Percentiles rank a stretch among this genome's conserved stretches.
Conservation (phyloP, 2,888 invertebrate species). For the Drosophila tripunctata region DNA sequence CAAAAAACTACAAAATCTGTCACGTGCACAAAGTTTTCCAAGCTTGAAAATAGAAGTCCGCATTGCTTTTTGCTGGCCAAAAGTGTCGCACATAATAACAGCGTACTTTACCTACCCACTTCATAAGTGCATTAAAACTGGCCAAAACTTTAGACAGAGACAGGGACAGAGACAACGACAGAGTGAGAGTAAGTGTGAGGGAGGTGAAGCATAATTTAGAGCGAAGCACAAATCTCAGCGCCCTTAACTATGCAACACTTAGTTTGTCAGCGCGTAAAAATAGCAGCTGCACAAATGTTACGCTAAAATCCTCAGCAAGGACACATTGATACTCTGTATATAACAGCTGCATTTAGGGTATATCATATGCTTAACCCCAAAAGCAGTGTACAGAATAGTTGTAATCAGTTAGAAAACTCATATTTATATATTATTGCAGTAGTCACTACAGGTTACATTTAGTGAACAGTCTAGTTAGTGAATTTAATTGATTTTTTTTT, state of each 20-base stretch:
- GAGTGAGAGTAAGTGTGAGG: not conserved
- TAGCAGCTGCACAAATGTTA: slow-evolving; percentile 42
- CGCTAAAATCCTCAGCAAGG: slow-evolving; percentile 37
- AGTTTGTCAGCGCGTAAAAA: slow-evolving; percentile 56
- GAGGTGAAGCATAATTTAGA: slow-evolving; percentile 38
- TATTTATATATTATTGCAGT: too few species aligned
- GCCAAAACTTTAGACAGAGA: slow-evolving; percentile 49
- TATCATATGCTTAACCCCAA: not conserved
- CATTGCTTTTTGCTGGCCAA: slow-evolving; percentile 6
- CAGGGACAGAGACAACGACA: not conserved
- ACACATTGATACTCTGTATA: slow-evolving; percentile 26
- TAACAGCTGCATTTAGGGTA: not conserved
- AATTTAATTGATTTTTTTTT: too few species aligned
- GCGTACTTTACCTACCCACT: slow-evolving; percentile 41
- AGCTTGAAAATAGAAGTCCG: slow-evolving; percentile 2
- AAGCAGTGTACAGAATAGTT: not conserved
- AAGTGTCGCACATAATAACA: slow-evolving; percentile 33
- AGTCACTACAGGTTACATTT: too few species aligned
- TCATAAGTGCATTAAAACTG: slow-evolving; percentile 70
- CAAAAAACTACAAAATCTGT: too few species aligned
- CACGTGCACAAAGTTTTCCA: slow-evolving; percentile 10
- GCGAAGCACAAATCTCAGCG: slow-evolving; percentile 43
- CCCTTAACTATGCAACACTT: slow-evolving; percentile 70
- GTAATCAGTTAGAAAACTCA: too few species aligned
- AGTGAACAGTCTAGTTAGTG: too few species aligned